These are phyloP conservation scores for Adela reaumurella DNA, from an alignment of 2,888 invertebrate genomes.

Conservation along the genomic window DNA sequence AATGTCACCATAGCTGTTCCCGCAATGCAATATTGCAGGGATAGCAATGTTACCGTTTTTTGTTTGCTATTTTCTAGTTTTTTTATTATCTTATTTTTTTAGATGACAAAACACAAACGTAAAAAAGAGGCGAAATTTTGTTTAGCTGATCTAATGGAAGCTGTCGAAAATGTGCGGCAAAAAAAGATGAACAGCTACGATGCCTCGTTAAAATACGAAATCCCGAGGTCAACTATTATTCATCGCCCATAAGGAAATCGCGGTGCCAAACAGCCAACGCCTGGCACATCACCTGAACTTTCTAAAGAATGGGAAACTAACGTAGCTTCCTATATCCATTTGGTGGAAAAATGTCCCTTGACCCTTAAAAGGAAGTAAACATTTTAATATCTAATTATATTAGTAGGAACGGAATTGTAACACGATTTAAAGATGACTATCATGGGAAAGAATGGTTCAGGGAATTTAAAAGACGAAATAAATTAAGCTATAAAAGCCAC, in stretches of 20 bases:
- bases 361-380: no score
- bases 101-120: no score
- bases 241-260: constrained; percentile 4
- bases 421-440: background rate
- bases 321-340: constrained; percentile 4
- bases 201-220: constrained; percentile 2
- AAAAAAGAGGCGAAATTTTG: no score
- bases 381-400: no score
- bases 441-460: constrained; percentile 6
- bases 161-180: background rate
- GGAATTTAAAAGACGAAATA: constrained; percentile 5
- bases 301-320: constrained; percentile 3
- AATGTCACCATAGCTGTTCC: no score
- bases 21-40: no score
- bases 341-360: constrained; percentile 4
- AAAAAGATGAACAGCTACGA: background rate
- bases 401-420: background rate
- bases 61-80: no score
- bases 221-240: constrained; percentile 4
- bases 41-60: no score
- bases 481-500: constrained; percentile 12
- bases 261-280: constrained; percentile 5
- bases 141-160: background rate
- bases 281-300: constrained; percentile 4
- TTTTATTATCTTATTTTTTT: no score